Base-by-base conservation (phyloP, 2,888 invertebrate genomes). In the Tanypteryx hageni region DNA sequence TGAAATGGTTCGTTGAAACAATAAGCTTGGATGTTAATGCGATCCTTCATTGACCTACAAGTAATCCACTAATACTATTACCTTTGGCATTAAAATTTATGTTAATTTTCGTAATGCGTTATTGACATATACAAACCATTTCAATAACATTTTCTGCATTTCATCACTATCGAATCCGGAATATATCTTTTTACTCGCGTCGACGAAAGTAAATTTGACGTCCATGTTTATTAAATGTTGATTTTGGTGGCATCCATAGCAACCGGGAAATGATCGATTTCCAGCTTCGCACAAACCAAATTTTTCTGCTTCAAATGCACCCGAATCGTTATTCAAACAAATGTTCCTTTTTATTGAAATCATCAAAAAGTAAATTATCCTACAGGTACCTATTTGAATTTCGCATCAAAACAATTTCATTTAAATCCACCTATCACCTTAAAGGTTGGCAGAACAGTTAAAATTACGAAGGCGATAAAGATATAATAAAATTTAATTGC, bases 1-100 rank as follows among this genome's bases (percentile, higher is more conserved):
- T 95, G 94, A 93, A 95, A 95, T 22, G 94, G 94, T 93, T 95
- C 95, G 92, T 95, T 95, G 93, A 95, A 96, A 61, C 94, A 94
- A 93, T 95, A 96, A 92, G 94, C 94, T 93, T 95, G 95, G 11
- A 95, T 93, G 27, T 94, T 93, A 16, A 95, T 94, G 92, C 95
- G 94, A 56, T 94, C 94, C 76, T 94, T 94, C 92, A 95, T 93
- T 5, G 95, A 95, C 95, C 95, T 95, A 92, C 0, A 93, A 94
- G 92, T 92, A 92, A 83, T 68, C 86, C 16, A 83, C 44, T 44
- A 44, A 44, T 44, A 44, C 44, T 44, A 44, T 44, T 44, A 44
- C 44, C 44, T 1, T 44, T 44, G 44, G 44, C 5, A 44, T 44
- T 44, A 44, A 44, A 44, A 44, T 5, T n/a, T n/a, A n/a, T 11